Conservation (phyloP, 1,140 invertebrate species). For the Drosophila ficusphila region DNA sequence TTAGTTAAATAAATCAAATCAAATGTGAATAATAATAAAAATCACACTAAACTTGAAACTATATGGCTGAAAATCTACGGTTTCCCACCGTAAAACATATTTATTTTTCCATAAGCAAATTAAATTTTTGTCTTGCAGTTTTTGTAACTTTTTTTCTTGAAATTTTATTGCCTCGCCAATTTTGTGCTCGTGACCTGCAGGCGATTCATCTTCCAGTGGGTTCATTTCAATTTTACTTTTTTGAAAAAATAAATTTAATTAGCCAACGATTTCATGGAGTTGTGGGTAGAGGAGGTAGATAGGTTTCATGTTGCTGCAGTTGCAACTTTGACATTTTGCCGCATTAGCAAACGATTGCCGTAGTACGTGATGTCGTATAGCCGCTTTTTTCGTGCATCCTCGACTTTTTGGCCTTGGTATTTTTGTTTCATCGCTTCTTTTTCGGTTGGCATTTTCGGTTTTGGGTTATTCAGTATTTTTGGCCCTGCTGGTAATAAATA, state of each 20-base stretch:
- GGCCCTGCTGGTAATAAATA: conserved; percentile 61
- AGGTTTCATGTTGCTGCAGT: conserved; percentile 19
- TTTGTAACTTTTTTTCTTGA: conserved; percentile 14
- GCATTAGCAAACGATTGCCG: conserved; percentile 54
- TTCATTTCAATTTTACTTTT: conserved; percentile 30
- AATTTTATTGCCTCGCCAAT: conserved; percentile 36
- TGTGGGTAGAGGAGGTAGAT: not conserved
- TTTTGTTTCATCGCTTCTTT: conserved; percentile 15
- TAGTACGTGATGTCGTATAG: conserved; percentile 56
- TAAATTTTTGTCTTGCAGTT: not conserved
- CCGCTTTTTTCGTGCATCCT: not conserved
- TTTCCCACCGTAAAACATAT: conserved; percentile 52
- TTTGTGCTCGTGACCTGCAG: conserved; percentile 58
- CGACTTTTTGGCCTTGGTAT: conserved; percentile 11
- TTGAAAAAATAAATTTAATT: conserved; percentile 72
- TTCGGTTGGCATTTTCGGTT: conserved; percentile 13
- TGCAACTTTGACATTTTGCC: conserved; percentile 70
- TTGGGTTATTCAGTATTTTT: conserved; percentile 21
- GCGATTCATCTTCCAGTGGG: conserved; percentile 56
- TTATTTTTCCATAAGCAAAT: conserved; percentile 57
- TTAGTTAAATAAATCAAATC: conserved; percentile 10
- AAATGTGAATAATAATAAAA: conserved; percentile 31
- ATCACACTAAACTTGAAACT: conserved; percentile 46
- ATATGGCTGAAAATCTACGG: conserved; percentile 22
- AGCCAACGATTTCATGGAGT: conserved; percentile 58